Evolutionary conservation across 2,113 vertebrate species (phyloP).

Genomic region (Fregetta grallaria): DNA sequence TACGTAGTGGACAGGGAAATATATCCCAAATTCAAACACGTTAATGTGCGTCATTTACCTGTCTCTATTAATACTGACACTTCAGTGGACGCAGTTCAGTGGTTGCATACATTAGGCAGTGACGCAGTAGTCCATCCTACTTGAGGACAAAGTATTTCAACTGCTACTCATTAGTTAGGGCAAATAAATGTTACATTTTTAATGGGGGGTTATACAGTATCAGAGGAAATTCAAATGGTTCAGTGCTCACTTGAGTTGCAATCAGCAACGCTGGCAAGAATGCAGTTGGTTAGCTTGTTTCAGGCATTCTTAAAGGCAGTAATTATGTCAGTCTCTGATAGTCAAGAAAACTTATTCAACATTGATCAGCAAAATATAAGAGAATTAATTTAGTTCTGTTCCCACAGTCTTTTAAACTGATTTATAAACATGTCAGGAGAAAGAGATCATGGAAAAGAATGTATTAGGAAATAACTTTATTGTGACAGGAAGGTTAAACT

Average conservation of each 20-base stretch:
- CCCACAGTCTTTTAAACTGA: conserved; percentile 58
- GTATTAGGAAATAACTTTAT: conserved; percentile 52
- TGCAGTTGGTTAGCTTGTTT: conserved; percentile 10
- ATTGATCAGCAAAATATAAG: conserved; percentile 55
- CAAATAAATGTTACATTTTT: conserved; percentile 42
- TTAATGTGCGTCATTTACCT: neutral
- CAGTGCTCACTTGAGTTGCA: neutral
- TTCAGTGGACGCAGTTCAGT: neutral
- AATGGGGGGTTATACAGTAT: neutral
- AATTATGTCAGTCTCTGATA: conserved; percentile 8
- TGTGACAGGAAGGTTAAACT: conserved; percentile 58
- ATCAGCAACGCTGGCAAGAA: neutral
- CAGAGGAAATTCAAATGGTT: conserved; percentile 35
- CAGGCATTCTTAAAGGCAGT: conserved; percentile 29
- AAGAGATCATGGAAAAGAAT: conserved; percentile 48
- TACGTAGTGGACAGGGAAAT: neutral
- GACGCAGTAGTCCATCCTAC: neutral
- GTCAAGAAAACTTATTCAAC: conserved; percentile 39
- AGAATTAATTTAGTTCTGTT: conserved; percentile 42
- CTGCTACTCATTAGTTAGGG: neutral
- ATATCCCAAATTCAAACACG: neutral
- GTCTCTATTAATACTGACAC: neutral
- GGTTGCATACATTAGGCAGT: neutral
- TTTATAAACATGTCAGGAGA: conserved; percentile 60
- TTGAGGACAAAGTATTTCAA: conserved; percentile 16